Evolutionary conservation across 2,797 vertebrate species (phyloP).

Genomic region (Phataginus tricuspis): DNA sequence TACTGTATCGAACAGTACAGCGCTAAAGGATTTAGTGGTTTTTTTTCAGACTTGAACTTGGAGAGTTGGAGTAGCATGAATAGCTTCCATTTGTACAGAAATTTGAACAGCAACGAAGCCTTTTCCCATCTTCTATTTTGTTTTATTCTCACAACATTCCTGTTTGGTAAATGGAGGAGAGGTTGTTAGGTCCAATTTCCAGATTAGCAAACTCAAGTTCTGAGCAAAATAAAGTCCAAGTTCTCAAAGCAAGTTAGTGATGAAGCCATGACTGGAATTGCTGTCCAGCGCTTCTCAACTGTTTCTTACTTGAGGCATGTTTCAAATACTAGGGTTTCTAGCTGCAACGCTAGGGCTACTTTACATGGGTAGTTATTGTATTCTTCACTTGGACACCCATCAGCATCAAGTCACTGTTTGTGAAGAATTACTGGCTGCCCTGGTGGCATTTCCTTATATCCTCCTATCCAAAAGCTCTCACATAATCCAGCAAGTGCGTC

Average conservation of each 20-base stretch:
- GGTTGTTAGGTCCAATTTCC: background rate
- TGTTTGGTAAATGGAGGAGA: background rate
- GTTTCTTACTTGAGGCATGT: background rate
- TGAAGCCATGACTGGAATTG: background rate
- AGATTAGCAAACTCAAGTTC: background rate
- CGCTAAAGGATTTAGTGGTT: background rate
- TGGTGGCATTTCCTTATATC: background rate
- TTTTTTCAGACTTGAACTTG: background rate
- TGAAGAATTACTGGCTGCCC: background rate
- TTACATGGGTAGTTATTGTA: background rate
- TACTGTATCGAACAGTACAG: background rate
- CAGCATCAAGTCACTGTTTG: too few relatives aligned
- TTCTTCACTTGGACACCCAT: background rate
- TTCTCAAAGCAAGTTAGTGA: background rate
- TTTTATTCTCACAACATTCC: background rate
- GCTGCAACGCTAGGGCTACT: background rate
- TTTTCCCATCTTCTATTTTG: background rate
- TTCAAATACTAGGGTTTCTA: background rate
- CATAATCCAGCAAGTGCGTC: background rate
- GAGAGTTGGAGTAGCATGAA: background rate
- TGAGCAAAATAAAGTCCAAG: background rate
- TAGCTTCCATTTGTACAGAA: background rate
- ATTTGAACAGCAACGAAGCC: background rate
- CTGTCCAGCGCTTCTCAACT: background rate
- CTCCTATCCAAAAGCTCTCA: background rate